These are phyloP conservation scores for Andrena chrysosceles DNA, from an alignment of 2,888 invertebrate species.

Conservation along the genomic window DNA sequence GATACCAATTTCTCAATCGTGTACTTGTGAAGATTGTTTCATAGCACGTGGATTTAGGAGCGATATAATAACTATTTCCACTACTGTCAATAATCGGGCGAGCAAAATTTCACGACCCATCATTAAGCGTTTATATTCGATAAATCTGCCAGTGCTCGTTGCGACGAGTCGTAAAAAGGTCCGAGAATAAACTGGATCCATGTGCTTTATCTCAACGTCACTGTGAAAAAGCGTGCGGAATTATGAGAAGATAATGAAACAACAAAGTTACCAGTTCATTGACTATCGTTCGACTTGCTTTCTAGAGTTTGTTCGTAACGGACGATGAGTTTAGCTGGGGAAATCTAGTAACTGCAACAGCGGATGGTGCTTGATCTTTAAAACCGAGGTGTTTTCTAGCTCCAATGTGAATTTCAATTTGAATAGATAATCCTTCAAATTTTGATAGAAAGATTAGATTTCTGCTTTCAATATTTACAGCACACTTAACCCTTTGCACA, in stretches of 20 bases:
- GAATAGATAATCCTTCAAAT: background rate
- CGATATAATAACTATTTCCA: too few species aligned
- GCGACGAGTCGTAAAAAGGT: conserved; percentile 44
- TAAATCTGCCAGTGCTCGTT: conserved; percentile 13
- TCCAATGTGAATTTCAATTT: too few species aligned
- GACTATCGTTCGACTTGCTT: background rate
- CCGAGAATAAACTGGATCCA: conserved; percentile 27
- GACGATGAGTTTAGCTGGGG: background rate
- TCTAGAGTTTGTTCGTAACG: background rate
- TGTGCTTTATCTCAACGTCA: background rate
- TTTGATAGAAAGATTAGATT: background rate
- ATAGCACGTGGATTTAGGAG: too few species aligned
- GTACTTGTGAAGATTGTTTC: too few species aligned
- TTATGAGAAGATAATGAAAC: background rate
- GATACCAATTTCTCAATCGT: too few species aligned
- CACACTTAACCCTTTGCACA: too few species aligned
- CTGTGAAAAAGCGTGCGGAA: background rate
- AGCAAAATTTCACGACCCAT: conserved; percentile 47
- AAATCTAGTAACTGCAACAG: background rate
- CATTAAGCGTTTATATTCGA: conserved; percentile 43
- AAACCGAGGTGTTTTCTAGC: too few species aligned
- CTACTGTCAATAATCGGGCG: conserved; percentile 2
- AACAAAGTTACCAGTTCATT: background rate
- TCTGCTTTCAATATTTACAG: background rate
- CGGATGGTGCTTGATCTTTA: background rate